phyloP scores from a whole-genome alignment of 1,140 invertebrate species.

The Drosophila pseudoananassae region DNA sequence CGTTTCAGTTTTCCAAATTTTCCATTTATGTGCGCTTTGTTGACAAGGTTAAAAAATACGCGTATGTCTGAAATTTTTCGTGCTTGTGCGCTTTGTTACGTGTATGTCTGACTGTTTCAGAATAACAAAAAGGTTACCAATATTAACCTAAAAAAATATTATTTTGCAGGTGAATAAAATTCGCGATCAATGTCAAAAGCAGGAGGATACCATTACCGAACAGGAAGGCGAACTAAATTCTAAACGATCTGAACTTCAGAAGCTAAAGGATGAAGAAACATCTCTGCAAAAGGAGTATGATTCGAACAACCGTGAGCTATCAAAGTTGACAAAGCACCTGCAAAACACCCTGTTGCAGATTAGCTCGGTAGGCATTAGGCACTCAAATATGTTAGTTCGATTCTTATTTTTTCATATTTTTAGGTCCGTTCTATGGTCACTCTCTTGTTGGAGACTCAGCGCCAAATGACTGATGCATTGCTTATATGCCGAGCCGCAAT shows the following conservation, averaged over 20 bases:
- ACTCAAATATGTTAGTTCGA: neutral
- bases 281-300: slow-evolving; percentile 90
- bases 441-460: slow-evolving; percentile 92
- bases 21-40: slow-evolving; percentile 35
- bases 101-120: slow-evolving; percentile 20
- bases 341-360: slow-evolving; percentile 93
- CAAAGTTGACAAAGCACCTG: slow-evolving; percentile 89
- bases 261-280: slow-evolving; percentile 91
- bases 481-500: slow-evolving; percentile 90
- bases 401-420: neutral
- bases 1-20: slow-evolving; percentile 55
- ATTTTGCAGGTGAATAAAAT: slow-evolving; percentile 92
- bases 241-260: slow-evolving; percentile 92
- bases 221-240: slow-evolving; percentile 94
- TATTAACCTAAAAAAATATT: neutral
- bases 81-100: neutral
- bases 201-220: slow-evolving; percentile 90
- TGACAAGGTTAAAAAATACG: slow-evolving; percentile 9
- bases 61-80: too few relatives aligned
- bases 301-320: slow-evolving; percentile 89
- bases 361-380: slow-evolving; percentile 87
- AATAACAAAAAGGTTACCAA: neutral
- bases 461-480: slow-evolving; percentile 90
- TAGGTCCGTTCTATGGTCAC: slow-evolving; percentile 93
- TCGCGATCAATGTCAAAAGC: slow-evolving; percentile 92